These are phyloP conservation scores for Campaea margaritaria DNA, from an alignment of 2,888 invertebrate genomes.

Conservation along the genomic window DNA sequence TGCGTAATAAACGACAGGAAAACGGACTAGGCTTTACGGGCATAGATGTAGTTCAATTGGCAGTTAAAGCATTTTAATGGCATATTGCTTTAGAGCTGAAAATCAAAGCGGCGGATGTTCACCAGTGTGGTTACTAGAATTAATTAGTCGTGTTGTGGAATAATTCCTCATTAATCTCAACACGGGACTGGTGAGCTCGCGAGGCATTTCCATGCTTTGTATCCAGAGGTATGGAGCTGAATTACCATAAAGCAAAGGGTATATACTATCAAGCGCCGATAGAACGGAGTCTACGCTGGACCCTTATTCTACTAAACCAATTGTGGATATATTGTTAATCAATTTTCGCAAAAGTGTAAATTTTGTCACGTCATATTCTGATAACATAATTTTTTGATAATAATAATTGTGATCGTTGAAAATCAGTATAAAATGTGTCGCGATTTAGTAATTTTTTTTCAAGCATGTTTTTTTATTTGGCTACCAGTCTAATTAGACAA, in stretches of 20 bases:
- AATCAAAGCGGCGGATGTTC: conserved; percentile 68
- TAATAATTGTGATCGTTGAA: too few relatives aligned
- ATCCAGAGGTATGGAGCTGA: conserved; percentile 52
- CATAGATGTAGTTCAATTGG: conserved; percentile 69
- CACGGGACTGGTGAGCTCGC: conserved; percentile 56
- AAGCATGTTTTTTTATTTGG: too few relatives aligned
- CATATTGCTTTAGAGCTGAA: conserved; percentile 69
- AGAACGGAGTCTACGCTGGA: background rate
- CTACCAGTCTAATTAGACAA: too few relatives aligned
- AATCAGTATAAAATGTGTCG: too few relatives aligned
- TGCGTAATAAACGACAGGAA: conserved; percentile 71
- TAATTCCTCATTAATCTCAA: conserved; percentile 76
- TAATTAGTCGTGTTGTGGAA: conserved; percentile 65
- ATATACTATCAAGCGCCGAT: conserved; percentile 28
- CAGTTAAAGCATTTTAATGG: conserved; percentile 72
- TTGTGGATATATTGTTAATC: too few relatives aligned
- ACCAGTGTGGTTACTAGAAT: conserved; percentile 58
- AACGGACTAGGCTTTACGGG: conserved; percentile 68
- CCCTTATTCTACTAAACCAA: too few relatives aligned
- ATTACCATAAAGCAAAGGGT: conserved; percentile 62
- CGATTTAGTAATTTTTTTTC: too few relatives aligned
- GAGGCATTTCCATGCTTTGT: conserved; percentile 67
- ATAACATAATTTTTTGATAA: too few relatives aligned
- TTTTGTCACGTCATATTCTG: too few relatives aligned
- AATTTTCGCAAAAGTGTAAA: too few relatives aligned